Percentiles rank a stretch among this genome's conserved stretches.
Evolutionary conservation across 2,797 vertebrate species (phyloP).

Genomic region (Chaetodon trifasciatus): DNA sequence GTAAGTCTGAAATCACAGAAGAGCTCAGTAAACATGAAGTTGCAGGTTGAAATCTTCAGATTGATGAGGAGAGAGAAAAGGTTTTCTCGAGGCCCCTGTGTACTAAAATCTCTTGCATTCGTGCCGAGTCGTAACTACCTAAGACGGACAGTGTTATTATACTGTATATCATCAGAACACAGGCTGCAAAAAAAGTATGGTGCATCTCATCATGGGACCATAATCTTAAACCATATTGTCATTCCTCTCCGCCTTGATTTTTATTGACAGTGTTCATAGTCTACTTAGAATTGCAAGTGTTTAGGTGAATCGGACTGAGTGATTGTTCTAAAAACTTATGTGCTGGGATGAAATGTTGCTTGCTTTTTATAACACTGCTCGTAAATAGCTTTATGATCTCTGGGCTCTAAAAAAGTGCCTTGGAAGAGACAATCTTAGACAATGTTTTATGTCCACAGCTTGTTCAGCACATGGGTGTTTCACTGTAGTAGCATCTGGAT

Average conservation of each 20-base stretch:
- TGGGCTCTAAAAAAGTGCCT: conserved; percentile 79
- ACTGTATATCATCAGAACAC: conserved; percentile 77
- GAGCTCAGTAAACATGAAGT: conserved; percentile 63
- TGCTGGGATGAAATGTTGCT: conserved; percentile 79
- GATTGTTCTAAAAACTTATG: conserved; percentile 82
- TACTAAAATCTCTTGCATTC: conserved; percentile 64
- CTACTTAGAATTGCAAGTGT: conserved; percentile 75
- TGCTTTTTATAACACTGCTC: conserved; percentile 74
- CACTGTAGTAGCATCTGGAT: conserved; percentile 87
- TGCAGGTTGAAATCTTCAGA: conserved; percentile 66
- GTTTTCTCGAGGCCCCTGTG: conserved; percentile 60
- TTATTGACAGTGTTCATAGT: conserved; percentile 81
- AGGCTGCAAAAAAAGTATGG: conserved; percentile 71
- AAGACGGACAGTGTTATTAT: conserved; percentile 78
- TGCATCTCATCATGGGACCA: conserved; percentile 76
- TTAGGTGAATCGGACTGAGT: conserved; percentile 73
- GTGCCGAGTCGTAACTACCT: conserved; percentile 67
- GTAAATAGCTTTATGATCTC: conserved; percentile 83
- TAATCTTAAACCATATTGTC: conserved; percentile 80
- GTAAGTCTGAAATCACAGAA: conserved; percentile 61
- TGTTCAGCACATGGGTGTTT: conserved; percentile 88
- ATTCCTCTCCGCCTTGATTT: conserved; percentile 77
- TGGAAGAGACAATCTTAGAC: conserved; percentile 82
- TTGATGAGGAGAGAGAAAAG: conserved; percentile 65
- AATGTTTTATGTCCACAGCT: conserved; percentile 89